Evolutionary conservation across 92 coral and sea anemone species (phyloP).

Genomic region (Parazoanthus swiftii): DNA sequence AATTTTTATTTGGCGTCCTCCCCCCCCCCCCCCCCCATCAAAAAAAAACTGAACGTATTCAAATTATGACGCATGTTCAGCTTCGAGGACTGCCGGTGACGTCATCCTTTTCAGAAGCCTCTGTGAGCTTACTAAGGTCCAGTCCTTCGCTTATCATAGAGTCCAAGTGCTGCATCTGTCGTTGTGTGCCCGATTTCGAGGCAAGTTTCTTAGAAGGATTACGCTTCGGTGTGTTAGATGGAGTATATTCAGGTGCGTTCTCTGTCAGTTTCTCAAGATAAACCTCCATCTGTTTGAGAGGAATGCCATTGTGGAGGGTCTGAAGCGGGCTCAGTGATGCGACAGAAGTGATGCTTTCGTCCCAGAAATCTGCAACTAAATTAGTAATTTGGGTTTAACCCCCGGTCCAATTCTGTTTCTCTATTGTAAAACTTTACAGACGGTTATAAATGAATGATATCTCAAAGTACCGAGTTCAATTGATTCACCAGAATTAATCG

Average conservation of each 20-base stretch:
- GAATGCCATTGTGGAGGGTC: constrained; percentile 72
- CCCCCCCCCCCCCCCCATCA: too few species aligned
- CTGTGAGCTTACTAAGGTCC: constrained; percentile 51
- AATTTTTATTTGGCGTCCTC: too few species aligned
- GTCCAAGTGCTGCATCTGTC: constrained; percentile 47
- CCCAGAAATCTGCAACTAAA: constrained; percentile 78
- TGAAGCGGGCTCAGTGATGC: constrained; percentile 69
- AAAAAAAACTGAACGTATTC: background rate
- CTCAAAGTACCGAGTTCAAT: background rate
- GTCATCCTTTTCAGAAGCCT: constrained; percentile 25
- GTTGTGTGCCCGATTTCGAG: constrained; percentile 48
- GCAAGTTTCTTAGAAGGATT: constrained; percentile 54
- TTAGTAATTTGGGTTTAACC: background rate
- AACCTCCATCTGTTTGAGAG: constrained; percentile 66
- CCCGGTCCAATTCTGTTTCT: background rate
- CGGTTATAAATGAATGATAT: background rate
- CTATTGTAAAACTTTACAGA: background rate
- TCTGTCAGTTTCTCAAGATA: constrained; percentile 19
- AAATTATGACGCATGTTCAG: background rate
- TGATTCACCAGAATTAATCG: too few species aligned
- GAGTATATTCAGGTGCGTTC: constrained; percentile 51
- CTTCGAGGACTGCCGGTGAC: background rate
- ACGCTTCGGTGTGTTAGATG: constrained; percentile 63
- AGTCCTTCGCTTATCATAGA: constrained; percentile 44
- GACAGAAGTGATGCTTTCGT: constrained; percentile 61